Evolutionary conservation across 2,113 vertebrate species (phyloP).

Genomic region (Oostethus manadensis): DNA sequence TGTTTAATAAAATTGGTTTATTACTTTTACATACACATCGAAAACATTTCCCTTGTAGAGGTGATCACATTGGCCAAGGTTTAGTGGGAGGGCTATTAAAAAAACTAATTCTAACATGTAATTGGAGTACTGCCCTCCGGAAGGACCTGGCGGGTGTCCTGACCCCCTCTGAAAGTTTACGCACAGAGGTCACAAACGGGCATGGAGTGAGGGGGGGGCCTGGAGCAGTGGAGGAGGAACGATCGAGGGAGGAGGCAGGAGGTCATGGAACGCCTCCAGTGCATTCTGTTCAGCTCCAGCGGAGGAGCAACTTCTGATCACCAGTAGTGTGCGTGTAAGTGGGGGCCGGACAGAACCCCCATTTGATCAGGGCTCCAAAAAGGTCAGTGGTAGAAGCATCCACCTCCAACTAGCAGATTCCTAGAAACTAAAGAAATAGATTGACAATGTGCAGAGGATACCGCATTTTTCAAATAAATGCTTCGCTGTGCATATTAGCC

Average conservation of each 20-base stretch:
- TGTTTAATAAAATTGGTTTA: not conserved
- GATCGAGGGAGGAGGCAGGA: slow-evolving; percentile 28
- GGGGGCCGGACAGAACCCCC: slow-evolving; percentile 46
- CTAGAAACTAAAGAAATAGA: slow-evolving; percentile 11
- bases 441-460: not conserved
- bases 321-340: slow-evolving; percentile 25
- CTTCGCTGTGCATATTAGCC: too few relatives aligned
- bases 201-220: slow-evolving; percentile 24
- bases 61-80: not conserved
- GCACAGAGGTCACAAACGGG: slow-evolving; percentile 53
- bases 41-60: not conserved
- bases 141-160: slow-evolving; percentile 59
- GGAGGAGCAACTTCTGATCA: slow-evolving; percentile 61
- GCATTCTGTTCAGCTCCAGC: slow-evolving; percentile 64
- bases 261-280: slow-evolving; percentile 60
- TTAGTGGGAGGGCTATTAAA: not conserved
- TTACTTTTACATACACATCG: not conserved
- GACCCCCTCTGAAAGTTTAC: slow-evolving; percentile 59
- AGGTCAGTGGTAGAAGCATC: slow-evolving; percentile 50
- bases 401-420: slow-evolving; percentile 35
- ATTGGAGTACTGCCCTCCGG: slow-evolving; percentile 40
- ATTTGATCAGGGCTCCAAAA: slow-evolving; percentile 47
- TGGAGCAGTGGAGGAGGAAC: slow-evolving; percentile 7
- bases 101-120: slow-evolving; percentile 44
- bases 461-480: not conserved